Evolutionary conservation across 2,888 invertebrate genomes (phyloP), one percentile per base, ranked within the genome.

Genomic region (Drosophila kuntzei): DNA sequence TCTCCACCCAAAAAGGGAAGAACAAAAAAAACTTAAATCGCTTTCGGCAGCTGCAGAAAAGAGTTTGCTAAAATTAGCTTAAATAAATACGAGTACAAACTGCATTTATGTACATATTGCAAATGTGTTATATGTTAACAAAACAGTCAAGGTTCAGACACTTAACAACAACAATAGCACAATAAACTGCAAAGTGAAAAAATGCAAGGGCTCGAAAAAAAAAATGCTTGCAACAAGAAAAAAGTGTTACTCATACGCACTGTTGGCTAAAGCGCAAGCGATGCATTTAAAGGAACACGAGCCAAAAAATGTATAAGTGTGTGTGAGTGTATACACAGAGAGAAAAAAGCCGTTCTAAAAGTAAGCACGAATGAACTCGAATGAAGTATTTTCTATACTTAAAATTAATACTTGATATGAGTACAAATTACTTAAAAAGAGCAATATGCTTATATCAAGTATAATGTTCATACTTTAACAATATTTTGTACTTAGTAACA

Each of bases 221-320:
- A 20, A 37, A 25, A 53, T 16, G 9, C 37, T 16, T 8, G 18
- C 8, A 49, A 5, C 49, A 46, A 53, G 44, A 55, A 80, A 61
- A 53, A 34, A 34, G n/a, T 49, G 77, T 77, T 69, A 32, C 76
- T 53, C 78, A 80, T 80, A 87, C 78, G 80, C 83, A 78, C 57
- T 57, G 78, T 75, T 85, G 80, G 71, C 77, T 70, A 69, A 73
- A 76, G 63, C 63, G 76, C 82, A 73, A 63, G 50, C 72, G 39
- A 69, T 61, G 70, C 76, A 69, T 69, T 74, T 66, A 68, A 78
- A 60, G 53, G 59, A 53, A 76, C 59, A 63, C 43, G 49, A 32
- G 37, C 63, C 34, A 11, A 53, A 68, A 50, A 50, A 12, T 46
- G 11, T 54, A 36, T 41, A 8, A n/a, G n/a, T 58, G 49, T 39